Base-by-base conservation (phyloP, 2,113 vertebrate species). In the Barbus barbus region DNA sequence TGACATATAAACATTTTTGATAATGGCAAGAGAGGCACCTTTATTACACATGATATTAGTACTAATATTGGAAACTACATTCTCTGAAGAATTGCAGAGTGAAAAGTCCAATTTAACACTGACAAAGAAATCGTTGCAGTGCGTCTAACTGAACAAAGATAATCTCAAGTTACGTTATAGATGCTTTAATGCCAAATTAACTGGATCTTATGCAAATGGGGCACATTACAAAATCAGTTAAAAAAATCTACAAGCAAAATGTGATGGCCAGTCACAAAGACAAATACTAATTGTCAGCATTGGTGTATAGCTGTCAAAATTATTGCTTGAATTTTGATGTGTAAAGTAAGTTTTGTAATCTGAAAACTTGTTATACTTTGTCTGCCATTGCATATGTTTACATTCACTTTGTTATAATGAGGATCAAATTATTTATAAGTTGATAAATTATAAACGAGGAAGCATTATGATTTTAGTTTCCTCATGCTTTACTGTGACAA, bases 401-500 rank as follows among this genome's bases (percentile, higher is more conserved):
- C 60, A 67, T 44, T 28, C 9, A 58, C 22, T 77, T 58, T 8
- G 51, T 56, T 56, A 56, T 12, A 16, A 78, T 26, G 53, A 61
- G 26, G 76, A 60, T 78, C 22, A 72, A 44, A 14, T 74, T 48
- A 31, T 51, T 75, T 75, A 28, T 16, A 51, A 11, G 9, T 65
- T 65, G 24, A n/a, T 65, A 5, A 31, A 12, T 65, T 31, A 31
- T 44, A 65, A 65, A 63, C 3, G 60, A 48, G 36, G 60, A 31
- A 61, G 56, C 53, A 14, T 67, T 80, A 13, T 48, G 60, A 48
- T 65, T 65, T 58, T 12, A 38, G 36, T 65, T 61, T 65, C 33
- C 56, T 78, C 76, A 78, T 65, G 60, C 78, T 80, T 31, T 80
- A 63, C 58, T 67, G 60, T 63, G 60, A 80, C 60, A 65, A 46